Conservation (phyloP, 2,888 invertebrate species). For the Athrips mouffetella region DNA sequence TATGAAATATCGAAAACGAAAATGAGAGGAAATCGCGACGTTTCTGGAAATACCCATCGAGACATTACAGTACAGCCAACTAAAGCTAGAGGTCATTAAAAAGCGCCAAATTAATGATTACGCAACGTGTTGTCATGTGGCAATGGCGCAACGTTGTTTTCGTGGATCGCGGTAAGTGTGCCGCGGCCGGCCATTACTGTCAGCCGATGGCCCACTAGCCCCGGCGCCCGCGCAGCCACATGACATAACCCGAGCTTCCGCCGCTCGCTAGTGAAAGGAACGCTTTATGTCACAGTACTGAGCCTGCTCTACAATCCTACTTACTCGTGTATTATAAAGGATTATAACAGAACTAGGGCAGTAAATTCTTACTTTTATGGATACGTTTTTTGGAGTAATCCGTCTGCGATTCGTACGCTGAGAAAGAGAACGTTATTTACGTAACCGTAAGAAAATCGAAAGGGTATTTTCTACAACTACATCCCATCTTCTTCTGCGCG, state of each 20-base stretch:
- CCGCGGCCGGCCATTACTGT: slow-evolving; percentile 65
- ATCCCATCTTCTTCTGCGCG: no score
- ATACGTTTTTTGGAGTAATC: neutral
- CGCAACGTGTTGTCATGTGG: slow-evolving; percentile 61
- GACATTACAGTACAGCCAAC: neutral
- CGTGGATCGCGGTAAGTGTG: slow-evolving; percentile 73
- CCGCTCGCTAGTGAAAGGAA: slow-evolving; percentile 57
- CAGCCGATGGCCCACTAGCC: slow-evolving; percentile 67
- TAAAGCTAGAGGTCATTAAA: neutral
- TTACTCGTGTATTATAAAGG: slow-evolving; percentile 8
- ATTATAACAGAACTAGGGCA: slow-evolving; percentile 6
- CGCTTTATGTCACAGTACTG: slow-evolving; percentile 40
- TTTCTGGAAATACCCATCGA: neutral
- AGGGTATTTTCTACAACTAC: no score
- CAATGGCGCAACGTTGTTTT: slow-evolving; percentile 72
- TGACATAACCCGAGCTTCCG: slow-evolving; percentile 74
- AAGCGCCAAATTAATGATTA: slow-evolving; percentile 48
- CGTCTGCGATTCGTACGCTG: no score
- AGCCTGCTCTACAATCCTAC: slow-evolving; percentile 11
- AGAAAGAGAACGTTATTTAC: neutral
- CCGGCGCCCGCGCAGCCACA: slow-evolving; percentile 34
- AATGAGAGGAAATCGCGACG: slow-evolving; percentile 14
- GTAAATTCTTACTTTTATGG: slow-evolving; percentile 1
- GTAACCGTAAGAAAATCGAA: neutral
- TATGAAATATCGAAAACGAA: neutral